Base-by-base conservation (phyloP, 2,888 invertebrate species). In the Pristionchus entomophagus region DNA sequence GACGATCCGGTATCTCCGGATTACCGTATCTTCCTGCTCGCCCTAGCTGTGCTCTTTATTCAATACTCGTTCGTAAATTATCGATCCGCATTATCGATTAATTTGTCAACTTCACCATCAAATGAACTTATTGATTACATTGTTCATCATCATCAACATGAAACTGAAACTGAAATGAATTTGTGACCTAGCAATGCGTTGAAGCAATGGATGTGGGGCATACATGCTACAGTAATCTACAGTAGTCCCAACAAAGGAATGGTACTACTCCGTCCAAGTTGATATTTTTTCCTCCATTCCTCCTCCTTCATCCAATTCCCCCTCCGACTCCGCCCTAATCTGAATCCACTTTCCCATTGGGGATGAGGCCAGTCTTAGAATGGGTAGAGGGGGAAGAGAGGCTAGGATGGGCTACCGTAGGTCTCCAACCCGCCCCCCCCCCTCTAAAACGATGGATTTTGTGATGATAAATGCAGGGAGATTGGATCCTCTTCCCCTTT, bases 111-210 rank as follows among this genome's bases (percentile, higher is more conserved):
- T 35, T 35, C 59, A 59, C 59, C 32, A 29, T 56, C 56, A 56
- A 56, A 56, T 56, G 65, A 17, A 38, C 22, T 38, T 69, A 69
- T 69, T 38, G 65, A 69, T 38, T 69, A 22, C 26, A 69, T 69
- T 69, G 65, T 69, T 38, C 38, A 38, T 38, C 65, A 35, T 35
- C 38, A 35, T 19, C 12, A 29, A 14, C 12, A 59, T 22, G n/a
- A n/a, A n/a, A n/a, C n/a, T 56, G 56, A 56, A 73, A 73, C n/a
- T 45, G 14, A 73, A 73, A n/a, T 73, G 73, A 73, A 73, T n/a
- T 38, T 73, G 73, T 73, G 73, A 73, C 73, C 73, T 41, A 73
- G n/a, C 0, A n/a, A 41, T 22, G 73, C 26, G 26, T 45, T 38
- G 41, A 19, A 41, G 10, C 26, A 73, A 26, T n/a, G 38, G 17